Conservation (phyloP, 2,888 invertebrate genomes). For the Athrips mouffetella region DNA sequence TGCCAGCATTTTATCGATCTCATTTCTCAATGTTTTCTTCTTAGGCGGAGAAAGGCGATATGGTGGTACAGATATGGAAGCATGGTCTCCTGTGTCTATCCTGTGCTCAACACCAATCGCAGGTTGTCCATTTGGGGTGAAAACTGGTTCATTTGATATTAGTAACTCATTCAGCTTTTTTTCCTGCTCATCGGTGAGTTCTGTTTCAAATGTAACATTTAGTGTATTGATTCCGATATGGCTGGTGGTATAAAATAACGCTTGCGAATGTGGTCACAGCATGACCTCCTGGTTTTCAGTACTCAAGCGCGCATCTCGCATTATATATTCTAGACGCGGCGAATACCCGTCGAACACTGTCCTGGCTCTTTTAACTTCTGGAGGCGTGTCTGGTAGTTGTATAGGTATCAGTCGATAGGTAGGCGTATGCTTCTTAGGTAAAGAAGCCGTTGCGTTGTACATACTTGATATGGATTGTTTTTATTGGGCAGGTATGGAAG, state of each 20-base stretch:
- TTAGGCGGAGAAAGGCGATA: slow-evolving; percentile 36
- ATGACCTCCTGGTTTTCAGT: no score
- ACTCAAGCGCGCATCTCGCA: slow-evolving; percentile 3
- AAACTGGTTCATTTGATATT: slow-evolving; percentile 8
- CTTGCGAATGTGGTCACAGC: no score
- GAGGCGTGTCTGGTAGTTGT: background rate
- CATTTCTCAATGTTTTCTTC: slow-evolving; percentile 25
- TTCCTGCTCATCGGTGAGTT: no score
- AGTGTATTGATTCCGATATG: no score
- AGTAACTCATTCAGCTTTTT: background rate
- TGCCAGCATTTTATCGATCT: slow-evolving; percentile 36
- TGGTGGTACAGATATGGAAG: slow-evolving; percentile 37
- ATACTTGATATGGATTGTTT: background rate
- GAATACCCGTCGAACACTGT: background rate
- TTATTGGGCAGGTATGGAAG: no score
- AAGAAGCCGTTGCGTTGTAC: background rate
- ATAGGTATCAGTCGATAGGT: background rate
- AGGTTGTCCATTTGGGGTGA: slow-evolving; percentile 10
- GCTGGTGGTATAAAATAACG: no score
- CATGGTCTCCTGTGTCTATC: slow-evolving; percentile 14
- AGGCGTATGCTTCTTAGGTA: background rate
- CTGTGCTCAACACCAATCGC: slow-evolving; percentile 9
- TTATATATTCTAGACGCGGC: background rate
- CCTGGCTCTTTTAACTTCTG: background rate
- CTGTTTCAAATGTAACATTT: no score